Conservation (phyloP, 2,888 invertebrate species). For the Tiliacea citrago region DNA sequence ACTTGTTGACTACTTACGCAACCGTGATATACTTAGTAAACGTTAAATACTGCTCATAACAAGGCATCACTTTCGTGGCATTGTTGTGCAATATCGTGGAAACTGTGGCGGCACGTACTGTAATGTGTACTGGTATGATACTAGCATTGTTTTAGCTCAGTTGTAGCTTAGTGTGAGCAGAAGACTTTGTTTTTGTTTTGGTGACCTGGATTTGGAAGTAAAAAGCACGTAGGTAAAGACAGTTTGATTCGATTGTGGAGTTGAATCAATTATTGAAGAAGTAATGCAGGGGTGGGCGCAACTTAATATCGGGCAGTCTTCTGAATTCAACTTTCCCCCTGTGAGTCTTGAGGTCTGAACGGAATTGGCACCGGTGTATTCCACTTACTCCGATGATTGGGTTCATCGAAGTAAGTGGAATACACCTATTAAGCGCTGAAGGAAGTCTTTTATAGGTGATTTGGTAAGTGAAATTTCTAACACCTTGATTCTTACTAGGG, state of each 20-base stretch:
- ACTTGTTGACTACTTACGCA: constrained; percentile 24
- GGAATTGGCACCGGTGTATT: too few species aligned
- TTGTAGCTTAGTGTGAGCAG: neutral
- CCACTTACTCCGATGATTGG: too few species aligned
- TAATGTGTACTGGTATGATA: constrained; percentile 16
- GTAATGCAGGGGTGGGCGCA: too few species aligned
- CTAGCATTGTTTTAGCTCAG: constrained; percentile 30
- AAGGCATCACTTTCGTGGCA: constrained; percentile 55
- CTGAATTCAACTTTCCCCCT: too few species aligned
- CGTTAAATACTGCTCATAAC: constrained; percentile 37
- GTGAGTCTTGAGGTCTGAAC: too few species aligned
- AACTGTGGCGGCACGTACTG: constrained; percentile 69
- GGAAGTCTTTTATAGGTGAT: too few species aligned
- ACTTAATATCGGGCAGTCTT: too few species aligned
- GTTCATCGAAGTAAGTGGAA: too few species aligned
- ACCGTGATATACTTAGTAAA: constrained; percentile 52
- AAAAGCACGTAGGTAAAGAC: neutral
- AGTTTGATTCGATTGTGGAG: too few species aligned
- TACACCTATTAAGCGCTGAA: too few species aligned
- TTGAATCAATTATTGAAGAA: too few species aligned
- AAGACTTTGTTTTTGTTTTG: constrained; percentile 30
- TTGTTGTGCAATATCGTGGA: constrained; percentile 75
- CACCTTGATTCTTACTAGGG: neutral
- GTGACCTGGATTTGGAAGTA: constrained; percentile 29
- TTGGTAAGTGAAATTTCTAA: neutral